These are phyloP conservation scores for Dichetophora obliterata DNA, from an alignment of 2,888 invertebrate species.

Conservation along the genomic window DNA sequence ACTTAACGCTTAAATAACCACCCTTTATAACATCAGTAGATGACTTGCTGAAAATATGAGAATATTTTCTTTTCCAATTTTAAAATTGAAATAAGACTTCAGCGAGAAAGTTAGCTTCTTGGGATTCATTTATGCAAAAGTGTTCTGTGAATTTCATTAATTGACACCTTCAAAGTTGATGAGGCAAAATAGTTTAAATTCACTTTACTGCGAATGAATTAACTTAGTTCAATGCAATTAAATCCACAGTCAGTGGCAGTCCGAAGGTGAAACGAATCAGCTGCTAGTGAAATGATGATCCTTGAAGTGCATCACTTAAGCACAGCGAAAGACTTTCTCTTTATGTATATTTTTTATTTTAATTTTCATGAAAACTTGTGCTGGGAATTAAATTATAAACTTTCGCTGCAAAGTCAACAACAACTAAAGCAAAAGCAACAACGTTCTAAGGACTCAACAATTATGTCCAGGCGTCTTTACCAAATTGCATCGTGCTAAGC, in stretches of 20 bases:
- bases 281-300: neutral
- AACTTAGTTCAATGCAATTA: slow-evolving; percentile 26
- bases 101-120: too few relatives aligned
- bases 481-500: too few relatives aligned
- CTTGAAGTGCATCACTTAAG: neutral
- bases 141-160: neutral
- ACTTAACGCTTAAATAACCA: too few relatives aligned
- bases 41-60: too few relatives aligned
- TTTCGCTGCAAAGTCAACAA: neutral
- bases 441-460: neutral
- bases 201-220: slow-evolving; percentile 16
- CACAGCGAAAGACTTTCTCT: neutral
- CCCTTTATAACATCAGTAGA: too few relatives aligned
- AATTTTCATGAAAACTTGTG: slow-evolving; percentile 5
- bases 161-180: slow-evolving; percentile 8
- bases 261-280: neutral
- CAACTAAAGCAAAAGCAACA: neutral
- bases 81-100: too few relatives aligned
- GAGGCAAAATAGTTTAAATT: neutral
- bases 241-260: neutral
- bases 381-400: slow-evolving; percentile 6
- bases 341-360: neutral
- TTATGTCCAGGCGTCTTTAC: neutral
- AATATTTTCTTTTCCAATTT: too few relatives aligned
- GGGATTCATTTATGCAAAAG: neutral